Percentiles rank a stretch among this genome's conserved stretches.
These are phyloP conservation scores for Oncorhynchus clarkii DNA, from an alignment of 2,113 vertebrate species.

Conservation along the genomic window DNA sequence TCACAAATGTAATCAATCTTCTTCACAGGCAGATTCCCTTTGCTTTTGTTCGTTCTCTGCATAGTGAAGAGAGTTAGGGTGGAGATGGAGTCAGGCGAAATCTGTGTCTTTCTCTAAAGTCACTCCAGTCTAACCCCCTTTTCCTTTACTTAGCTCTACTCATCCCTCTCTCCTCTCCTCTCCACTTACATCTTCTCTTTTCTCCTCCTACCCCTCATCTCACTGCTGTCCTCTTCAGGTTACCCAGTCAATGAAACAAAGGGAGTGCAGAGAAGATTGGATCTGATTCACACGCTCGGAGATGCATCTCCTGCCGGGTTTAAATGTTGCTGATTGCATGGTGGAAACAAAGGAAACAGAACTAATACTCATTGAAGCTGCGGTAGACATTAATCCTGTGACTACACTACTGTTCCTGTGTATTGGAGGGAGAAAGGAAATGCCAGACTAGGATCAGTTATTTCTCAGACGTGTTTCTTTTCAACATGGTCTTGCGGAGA, in stretches of 20 bases:
- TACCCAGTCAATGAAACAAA: constrained; percentile 51
- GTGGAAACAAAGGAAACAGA: constrained; percentile 24
- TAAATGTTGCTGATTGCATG: constrained; percentile 10
- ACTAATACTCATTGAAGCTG: constrained; percentile 26
- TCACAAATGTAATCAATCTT: constrained; percentile 69
- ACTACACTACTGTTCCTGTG: not conserved
- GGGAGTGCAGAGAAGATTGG: constrained; percentile 48
- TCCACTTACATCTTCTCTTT: not conserved
- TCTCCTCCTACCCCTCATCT: too few relatives aligned
- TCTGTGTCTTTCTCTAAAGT: constrained; percentile 38
- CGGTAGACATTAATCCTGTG: constrained; percentile 21
- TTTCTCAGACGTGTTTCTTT: not conserved
- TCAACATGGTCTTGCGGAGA: constrained; percentile 25
- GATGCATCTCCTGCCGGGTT: constrained; percentile 30
- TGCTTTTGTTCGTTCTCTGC: constrained; percentile 31
- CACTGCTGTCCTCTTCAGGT: constrained; percentile 25
- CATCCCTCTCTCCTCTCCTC: not conserved
- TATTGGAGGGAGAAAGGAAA: not conserved
- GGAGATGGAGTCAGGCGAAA: constrained; percentile 37
- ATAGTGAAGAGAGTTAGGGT: constrained; percentile 31
- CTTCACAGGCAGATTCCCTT: constrained; percentile 45
- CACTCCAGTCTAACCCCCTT: not conserved
- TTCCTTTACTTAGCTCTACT: not conserved
- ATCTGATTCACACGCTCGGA: not conserved
- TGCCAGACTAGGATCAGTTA: not conserved